Evolutionary conservation across 2,888 invertebrate genomes (phyloP), one percentile per base, ranked within the genome.

Genomic region (Sarcophaga variegata): DNA sequence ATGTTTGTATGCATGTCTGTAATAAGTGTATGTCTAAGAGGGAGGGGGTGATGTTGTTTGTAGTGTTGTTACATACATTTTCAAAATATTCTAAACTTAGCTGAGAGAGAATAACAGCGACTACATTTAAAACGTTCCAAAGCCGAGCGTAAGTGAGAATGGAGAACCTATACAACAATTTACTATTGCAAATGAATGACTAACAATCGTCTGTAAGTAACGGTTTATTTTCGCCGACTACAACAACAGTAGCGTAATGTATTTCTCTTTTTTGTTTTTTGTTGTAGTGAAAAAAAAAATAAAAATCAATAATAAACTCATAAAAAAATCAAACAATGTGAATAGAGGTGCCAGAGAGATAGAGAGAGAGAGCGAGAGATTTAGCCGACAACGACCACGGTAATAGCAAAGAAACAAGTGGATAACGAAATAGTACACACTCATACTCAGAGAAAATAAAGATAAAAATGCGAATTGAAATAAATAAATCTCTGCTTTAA

Each of bases 291-390:
- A 37, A 37, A 37, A 37, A 37, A 70, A 83, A 70, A 76, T n/a
- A 71, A 84, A 85, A 85, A 85, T 85, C 84, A 81, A 85, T 85
- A 85, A 64, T 75, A 69, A 66, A 84, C 70, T 80, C 59, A 80
- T 66, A 70, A 66, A 70, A 64, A 66, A 64, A 83, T 60, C 59
- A 69, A 81, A 75, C 17, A 69, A n/a, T 62, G 60, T 54, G 8
- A 82, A 77, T 8, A 49, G 27, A 12, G 60, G 71, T 77, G 70
- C 59, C 70, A 67, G 10, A 37, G 37, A 1, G 37, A 37, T 6
- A 37, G 37, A 37, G 37, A 37, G 10, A 37, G 37, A 37, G 37
- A 37, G 8, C 8, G 8, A 8, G 37, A 37, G 27, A 22, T 59
- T 60, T 27, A 67, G 71, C 82, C 60, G 77, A 77, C 17, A 22